Evolutionary conservation across 2,888 invertebrate species (phyloP), one percentile per base, ranked within the genome.

Genomic region (Apamea anceps): DNA sequence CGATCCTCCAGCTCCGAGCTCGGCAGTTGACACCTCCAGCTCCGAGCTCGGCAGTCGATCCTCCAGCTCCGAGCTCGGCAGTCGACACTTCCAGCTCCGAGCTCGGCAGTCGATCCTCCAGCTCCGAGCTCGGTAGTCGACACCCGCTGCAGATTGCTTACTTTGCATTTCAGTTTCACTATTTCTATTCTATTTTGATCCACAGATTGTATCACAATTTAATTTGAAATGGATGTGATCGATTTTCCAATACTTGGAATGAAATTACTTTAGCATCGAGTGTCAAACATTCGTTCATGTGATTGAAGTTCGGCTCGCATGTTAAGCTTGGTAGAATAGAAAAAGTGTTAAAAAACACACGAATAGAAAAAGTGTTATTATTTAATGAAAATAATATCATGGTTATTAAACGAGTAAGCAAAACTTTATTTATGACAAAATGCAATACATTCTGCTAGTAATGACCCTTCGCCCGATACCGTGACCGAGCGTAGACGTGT

Each of bases 141-240:
- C 37, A 37, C 57, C 45, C 21, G 21, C 28, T 70, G 13, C 45
- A 71, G 54, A 79, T 79, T n/a, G 25, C 70, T 71, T 51, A 48
- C 48, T 66, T 79, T 70, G 48, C n/a, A 63, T 57, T 60, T 51
- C 15, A 66, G 5, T 66, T 51, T 32, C n/a, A n/a, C n/a, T n/a
- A n/a, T n/a, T n/a, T n/a, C n/a, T n/a, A n/a, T n/a, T n/a, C n/a
- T n/a, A n/a, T n/a, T n/a, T n/a, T n/a, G n/a, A n/a, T n/a, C n/a
- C n/a, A n/a, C n/a, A n/a, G n/a, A n/a, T n/a, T n/a, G n/a, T n/a
- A n/a, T n/a, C n/a, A n/a, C n/a, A n/a, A n/a, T n/a, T n/a, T n/a
- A n/a, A n/a, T n/a, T n/a, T n/a, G n/a, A n/a, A n/a, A n/a, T n/a
- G n/a, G n/a, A n/a, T n/a, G n/a, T n/a, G n/a, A n/a, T n/a, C n/a